Base-by-base conservation (phyloP, 1,140 invertebrate species). In the Micrasema longulum region DNA sequence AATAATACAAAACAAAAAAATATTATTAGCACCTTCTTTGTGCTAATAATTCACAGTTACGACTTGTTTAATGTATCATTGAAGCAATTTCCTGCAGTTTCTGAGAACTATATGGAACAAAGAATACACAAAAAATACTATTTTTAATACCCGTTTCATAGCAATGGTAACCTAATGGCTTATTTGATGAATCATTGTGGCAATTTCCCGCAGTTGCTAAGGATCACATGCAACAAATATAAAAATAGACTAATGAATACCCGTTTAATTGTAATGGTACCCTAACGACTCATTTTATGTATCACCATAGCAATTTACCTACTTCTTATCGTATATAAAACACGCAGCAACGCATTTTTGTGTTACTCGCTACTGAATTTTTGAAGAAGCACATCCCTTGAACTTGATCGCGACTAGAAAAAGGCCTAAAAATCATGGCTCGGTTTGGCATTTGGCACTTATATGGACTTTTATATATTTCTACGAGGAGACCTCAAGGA, bases 261-360 rank as follows among this genome's bases (percentile, higher is more conserved):
- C 41, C 41, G 41, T 45, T 45, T 45, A 45, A 45, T 45, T 45
- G 14, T 45, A 45, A 45, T 45, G 41, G 41, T 45, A 45, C 41
- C 41, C 41, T 45, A 45, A 45, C 12, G 41, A 45, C 41, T 45
- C 41, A 45, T 45, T 45, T 45, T 45, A 45, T 45, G 41, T 45
- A 45, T 11, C 41, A 45, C 41, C 41, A 45, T 45, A 45, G 41
- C 41, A 45, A 45, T 45, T 45, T 45, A 45, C 41, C 11, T 45
- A 45, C 41, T 45, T 45, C 41, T 45, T 45, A 45, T 45, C 41
- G 41, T 45, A 11, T 45, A 45, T 45, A 45, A 45, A 45, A 45
- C 41, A 45, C 41, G 2, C 41, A 45, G 41, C 4, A 45, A 11
- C 41, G 41, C 41, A 45, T 45, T 45, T 45, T 45, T 45, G 41